Conservation (phyloP, 2,888 invertebrate genomes). For the Sthenelais limicola region DNA sequence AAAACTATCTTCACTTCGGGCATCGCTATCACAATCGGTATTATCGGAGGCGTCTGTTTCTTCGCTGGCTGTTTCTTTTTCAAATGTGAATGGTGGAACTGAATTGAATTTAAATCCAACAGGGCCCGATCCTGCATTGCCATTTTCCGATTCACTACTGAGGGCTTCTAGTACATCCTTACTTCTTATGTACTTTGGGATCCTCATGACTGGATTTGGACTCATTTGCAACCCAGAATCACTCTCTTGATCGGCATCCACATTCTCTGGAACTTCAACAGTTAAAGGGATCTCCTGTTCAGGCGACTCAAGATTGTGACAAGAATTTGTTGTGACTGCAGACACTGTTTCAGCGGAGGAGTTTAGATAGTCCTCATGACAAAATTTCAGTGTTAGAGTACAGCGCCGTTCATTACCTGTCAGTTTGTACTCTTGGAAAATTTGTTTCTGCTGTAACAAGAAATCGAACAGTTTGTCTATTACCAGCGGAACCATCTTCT, state of each 20-base stretch:
- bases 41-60: constrained; percentile 33
- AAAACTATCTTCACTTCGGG: constrained; percentile 32
- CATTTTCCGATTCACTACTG: constrained; percentile 28
- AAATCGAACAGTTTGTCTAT: constrained; percentile 27
- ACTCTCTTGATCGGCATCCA: constrained; percentile 27
- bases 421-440: constrained; percentile 26
- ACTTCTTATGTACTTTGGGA: constrained; percentile 15
- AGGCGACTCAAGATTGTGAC: background rate
- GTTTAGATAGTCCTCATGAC: constrained; percentile 26
- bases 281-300: constrained; percentile 13
- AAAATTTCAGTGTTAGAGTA: constrained; percentile 17
- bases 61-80: constrained; percentile 14
- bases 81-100: background rate
- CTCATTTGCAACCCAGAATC: constrained; percentile 26
- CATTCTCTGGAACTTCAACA: constrained; percentile 9
- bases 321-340: background rate
- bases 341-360: background rate
- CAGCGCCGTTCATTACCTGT: constrained; percentile 14
- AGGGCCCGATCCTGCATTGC: background rate
- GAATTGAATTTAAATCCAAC: constrained; percentile 10
- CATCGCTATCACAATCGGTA: constrained; percentile 34
- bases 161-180: constrained; percentile 11
- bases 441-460: constrained; percentile 5
- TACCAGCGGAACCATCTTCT: constrained; percentile 15
- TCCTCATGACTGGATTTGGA: constrained; percentile 29